Conservation (phyloP, 2,113 vertebrate species). For the Mystacornis crossleyi region DNA sequence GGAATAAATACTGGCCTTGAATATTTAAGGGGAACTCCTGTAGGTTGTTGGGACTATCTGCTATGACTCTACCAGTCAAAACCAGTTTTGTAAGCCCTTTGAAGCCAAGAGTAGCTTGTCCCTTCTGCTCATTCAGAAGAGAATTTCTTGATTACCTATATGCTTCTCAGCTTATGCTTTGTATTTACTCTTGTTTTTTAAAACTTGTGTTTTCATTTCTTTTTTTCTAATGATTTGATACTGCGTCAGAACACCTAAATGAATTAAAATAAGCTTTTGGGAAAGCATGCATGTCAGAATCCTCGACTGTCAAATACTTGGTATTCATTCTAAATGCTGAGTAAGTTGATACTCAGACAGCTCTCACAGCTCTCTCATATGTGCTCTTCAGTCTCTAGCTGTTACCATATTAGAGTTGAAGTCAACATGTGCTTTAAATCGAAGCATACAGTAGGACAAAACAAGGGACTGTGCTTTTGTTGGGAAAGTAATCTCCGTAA, state of each 20-base stretch:
- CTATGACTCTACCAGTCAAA: background rate
- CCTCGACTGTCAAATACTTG: background rate
- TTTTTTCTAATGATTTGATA: background rate
- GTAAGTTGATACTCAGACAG: background rate
- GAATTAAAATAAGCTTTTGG: background rate
- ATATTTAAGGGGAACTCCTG: background rate
- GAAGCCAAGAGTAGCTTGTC: background rate
- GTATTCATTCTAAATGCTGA: background rate
- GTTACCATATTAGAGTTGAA: background rate
- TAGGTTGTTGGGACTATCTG: background rate
- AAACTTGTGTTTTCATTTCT: background rate
- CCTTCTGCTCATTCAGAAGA: background rate
- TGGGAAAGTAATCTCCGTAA: background rate
- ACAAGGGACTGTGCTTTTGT: background rate
- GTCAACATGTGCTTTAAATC: background rate
- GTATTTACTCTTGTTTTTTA: background rate
- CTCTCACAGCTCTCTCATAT: background rate
- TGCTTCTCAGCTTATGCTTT: background rate
- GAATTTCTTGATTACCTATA: background rate
- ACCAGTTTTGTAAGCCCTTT: background rate
- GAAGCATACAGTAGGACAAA: background rate
- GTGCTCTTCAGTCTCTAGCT: background rate
- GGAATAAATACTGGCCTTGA: background rate
- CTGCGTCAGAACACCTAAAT: background rate
- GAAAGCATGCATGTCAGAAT: background rate